A percentile compares a stretch with the other conserved stretches of the same genome.
Conservation (phyloP, 2,113 vertebrate genomes). For the Alouatta palliata region DNA sequence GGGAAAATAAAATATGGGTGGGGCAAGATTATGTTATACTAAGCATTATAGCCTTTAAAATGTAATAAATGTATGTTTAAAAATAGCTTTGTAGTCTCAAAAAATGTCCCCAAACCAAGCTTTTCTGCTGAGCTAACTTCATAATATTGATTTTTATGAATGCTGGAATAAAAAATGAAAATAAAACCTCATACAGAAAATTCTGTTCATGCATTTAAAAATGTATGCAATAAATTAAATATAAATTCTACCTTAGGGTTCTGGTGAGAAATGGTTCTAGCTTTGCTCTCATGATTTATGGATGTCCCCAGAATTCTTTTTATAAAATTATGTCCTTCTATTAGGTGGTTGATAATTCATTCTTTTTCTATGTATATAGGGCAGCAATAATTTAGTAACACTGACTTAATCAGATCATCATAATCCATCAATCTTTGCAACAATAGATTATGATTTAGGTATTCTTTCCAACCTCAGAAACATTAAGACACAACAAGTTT, state of each 20-base stretch:
- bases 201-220: slow-evolving; percentile 40
- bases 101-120: slow-evolving; percentile 30
- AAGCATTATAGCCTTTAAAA: slow-evolving; percentile 52
- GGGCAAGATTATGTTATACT: slow-evolving; percentile 45
- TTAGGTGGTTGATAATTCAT: slow-evolving; percentile 79
- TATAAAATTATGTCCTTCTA: slow-evolving; percentile 72
- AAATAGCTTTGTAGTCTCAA: slow-evolving; percentile 64
- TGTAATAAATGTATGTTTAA: slow-evolving; percentile 61
- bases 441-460: slow-evolving; percentile 56
- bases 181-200: slow-evolving; percentile 54
- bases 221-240: slow-evolving; percentile 71
- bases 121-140: slow-evolving; percentile 64
- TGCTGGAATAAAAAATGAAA: slow-evolving; percentile 64
- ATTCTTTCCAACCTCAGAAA: not conserved
- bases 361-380: slow-evolving; percentile 57
- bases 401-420: slow-evolving; percentile 69
- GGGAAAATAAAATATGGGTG: slow-evolving; percentile 40
- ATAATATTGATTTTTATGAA: slow-evolving; percentile 75
- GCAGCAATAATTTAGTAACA: slow-evolving; percentile 74
- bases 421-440: slow-evolving; percentile 63
- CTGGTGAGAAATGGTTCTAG: slow-evolving; percentile 67
- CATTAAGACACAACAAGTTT: not conserved
- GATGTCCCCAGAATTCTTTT: slow-evolving; percentile 72
- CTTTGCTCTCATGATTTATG: slow-evolving; percentile 75
- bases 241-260: slow-evolving; percentile 72